Percentiles rank a stretch among this genome's conserved stretches.
phyloP scores from a whole-genome alignment of 2,797 vertebrate genomes.

The Lerista edwardsae region DNA sequence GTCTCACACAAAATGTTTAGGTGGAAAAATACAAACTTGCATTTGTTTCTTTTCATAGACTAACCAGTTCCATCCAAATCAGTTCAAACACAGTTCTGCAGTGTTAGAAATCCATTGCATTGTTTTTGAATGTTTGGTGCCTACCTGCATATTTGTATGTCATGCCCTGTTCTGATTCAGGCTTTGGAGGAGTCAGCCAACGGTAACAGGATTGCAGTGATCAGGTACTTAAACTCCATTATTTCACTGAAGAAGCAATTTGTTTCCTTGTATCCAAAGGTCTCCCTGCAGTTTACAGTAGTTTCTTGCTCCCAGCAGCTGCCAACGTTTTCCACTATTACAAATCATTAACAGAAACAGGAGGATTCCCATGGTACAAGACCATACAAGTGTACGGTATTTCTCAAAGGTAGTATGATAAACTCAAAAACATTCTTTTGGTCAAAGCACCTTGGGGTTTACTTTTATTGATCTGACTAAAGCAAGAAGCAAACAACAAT shows the following conservation, averaged over 20 bases:
- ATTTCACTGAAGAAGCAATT: not conserved
- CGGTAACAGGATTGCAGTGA: not conserved
- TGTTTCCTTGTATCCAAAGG: not conserved
- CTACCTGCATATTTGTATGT: constrained; percentile 1
- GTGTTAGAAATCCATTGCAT: not conserved
- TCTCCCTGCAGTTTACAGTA: not conserved
- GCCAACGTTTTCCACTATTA: not conserved
- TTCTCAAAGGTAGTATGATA: not conserved
- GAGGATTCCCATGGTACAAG: not conserved
- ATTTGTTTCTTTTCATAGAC: too few species aligned
- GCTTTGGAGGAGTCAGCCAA: constrained; percentile 5
- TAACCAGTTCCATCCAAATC: too few species aligned
- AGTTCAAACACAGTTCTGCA: too few species aligned
- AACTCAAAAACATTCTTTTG: not conserved
- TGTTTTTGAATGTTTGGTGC: not conserved
- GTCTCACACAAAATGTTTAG: too few species aligned
- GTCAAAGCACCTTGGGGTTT: not conserved
- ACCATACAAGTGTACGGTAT: not conserved
- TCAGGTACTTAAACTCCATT: not conserved
- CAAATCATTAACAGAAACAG: not conserved
- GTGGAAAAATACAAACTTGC: too few species aligned
- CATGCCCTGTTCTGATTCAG: not conserved
- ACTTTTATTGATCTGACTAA: not conserved
- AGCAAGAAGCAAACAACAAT: not conserved
- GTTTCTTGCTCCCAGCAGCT: not conserved